A percentile compares a stretch with the other conserved stretches of the same genome.
Conservation (phyloP, 1,140 invertebrate genomes). For the Magallana angulata region DNA sequence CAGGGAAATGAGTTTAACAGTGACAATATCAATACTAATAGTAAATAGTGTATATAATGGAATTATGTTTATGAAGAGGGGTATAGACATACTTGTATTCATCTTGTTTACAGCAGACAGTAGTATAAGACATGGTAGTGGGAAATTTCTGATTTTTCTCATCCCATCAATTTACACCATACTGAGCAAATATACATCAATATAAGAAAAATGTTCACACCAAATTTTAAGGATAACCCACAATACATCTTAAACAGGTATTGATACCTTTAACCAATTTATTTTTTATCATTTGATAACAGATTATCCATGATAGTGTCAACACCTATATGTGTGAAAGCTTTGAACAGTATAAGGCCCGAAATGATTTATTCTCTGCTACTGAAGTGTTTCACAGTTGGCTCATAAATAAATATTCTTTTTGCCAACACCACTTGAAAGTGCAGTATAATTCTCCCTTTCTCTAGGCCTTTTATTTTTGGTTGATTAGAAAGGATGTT, state of each 20-base stretch:
- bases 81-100: too few species aligned
- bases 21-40: background rate
- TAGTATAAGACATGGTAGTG: background rate
- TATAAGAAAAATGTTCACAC: background rate
- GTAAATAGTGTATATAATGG: background rate
- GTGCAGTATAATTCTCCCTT: background rate
- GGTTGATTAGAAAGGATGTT: slow-evolving; percentile 15
- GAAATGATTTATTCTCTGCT: background rate
- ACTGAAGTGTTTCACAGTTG: background rate
- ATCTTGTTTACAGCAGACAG: too few species aligned
- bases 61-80: too few species aligned
- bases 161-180: background rate
- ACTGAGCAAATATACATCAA: background rate
- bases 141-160: background rate
- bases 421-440: background rate
- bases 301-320: background rate
- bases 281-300: background rate
- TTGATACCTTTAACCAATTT: background rate
- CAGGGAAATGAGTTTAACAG: background rate
- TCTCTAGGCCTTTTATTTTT: background rate
- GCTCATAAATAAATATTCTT: background rate
- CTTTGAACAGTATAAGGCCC: background rate
- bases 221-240: background rate
- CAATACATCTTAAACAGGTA: background rate
- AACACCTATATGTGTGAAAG: background rate